Base-by-base conservation (phyloP, 2,113 vertebrate genomes). In the Spheniscus mendiculus region DNA sequence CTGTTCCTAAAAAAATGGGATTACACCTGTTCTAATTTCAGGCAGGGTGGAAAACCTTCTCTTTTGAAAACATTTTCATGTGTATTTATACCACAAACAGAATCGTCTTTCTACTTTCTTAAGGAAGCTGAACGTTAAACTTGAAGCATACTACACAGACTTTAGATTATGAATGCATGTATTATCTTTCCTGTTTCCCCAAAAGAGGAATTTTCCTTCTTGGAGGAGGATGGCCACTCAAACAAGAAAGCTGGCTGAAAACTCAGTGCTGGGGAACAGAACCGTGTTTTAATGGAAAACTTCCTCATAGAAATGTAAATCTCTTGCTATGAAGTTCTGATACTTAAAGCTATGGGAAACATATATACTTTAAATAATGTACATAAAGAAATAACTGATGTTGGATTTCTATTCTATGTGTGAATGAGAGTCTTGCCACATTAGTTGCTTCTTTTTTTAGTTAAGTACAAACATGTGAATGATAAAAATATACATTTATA, bases 21-120 rank as follows among this genome's bases (percentile, higher is more conserved):
- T 22, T 78, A 59, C 27, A 70, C 81, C 76, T 73, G 67, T 30
- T 88, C 58, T 79, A 42, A 20, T 61, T 95, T 92, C 56, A 74
- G 80, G 40, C 88, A 92, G 56, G 32, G 61, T 81, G 63, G 80
- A 92, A 94, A 94, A 11, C 1, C 34, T 50, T 21, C 49, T 74
- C 10, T 67, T 82, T 58, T 87, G 80, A 58, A 94, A 89, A 91
- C 25, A 61, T 90, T 87, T 87, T 74, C 47, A 38, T 59, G 22
- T 92, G 27, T 74, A 74, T 83, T 92, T 94, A 93, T 87, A 82
- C 16, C 47, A 83, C 63, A 95, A 83, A 92, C 62, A 90, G 59
- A 95, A 78, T n/a, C 0, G 4, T 73, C 90, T 89, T 95, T 97
- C 83, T 90, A 50, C 72, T 89, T 83, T 47, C 80, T 67, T 59